phyloP scores from a whole-genome alignment of 2,797 vertebrate species.

The Macroramphosus scolopax region DNA sequence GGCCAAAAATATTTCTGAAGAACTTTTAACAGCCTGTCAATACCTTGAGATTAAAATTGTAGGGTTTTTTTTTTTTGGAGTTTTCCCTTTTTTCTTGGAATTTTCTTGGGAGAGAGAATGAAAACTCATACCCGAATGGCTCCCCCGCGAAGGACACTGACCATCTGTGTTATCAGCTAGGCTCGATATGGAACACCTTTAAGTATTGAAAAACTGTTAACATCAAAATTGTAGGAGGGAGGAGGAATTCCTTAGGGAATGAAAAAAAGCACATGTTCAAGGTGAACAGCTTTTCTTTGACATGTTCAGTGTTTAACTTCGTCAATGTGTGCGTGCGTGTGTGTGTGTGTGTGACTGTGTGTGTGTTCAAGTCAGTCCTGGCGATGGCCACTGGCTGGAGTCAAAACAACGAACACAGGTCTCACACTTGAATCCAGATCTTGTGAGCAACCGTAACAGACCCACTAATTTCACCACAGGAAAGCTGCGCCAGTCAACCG shows the following conservation, averaged over 20 bases:
- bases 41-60: conserved; percentile 58
- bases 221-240: conserved; percentile 53
- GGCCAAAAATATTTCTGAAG: conserved; percentile 36
- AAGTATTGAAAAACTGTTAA: conserved; percentile 55
- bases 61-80: conserved; percentile 26
- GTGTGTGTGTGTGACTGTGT: conserved; percentile 1
- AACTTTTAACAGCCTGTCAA: conserved; percentile 55
- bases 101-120: conserved; percentile 47
- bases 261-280: conserved; percentile 42
- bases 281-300: conserved; percentile 45
- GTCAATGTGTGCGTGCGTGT: background rate
- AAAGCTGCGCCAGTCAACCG: too few relatives aligned
- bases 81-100: conserved; percentile 31
- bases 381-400: too few relatives aligned
- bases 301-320: conserved; percentile 25
- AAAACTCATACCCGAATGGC: conserved; percentile 40
- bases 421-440: too few relatives aligned
- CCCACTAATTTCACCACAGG: too few relatives aligned
- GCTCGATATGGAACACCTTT: conserved; percentile 78
- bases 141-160: conserved; percentile 60
- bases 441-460: too few relatives aligned
- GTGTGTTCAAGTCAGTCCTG: background rate
- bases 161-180: conserved; percentile 71
- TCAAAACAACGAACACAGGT: too few relatives aligned
- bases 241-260: conserved; percentile 39